Base-by-base conservation (phyloP, 1,140 invertebrate genomes). In the Drosophila baimaii region DNA sequence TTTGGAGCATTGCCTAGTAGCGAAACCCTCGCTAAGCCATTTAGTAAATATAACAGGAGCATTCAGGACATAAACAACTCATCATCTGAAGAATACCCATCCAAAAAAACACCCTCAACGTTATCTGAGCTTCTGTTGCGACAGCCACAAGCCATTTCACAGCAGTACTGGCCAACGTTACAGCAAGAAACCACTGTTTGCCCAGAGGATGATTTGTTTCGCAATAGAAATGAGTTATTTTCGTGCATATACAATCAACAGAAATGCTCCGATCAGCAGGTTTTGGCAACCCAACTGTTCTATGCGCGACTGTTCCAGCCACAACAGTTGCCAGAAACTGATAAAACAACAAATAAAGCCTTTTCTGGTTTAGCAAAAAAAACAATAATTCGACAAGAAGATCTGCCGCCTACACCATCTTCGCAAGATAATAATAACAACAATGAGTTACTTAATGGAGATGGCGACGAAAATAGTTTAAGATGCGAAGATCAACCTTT, bases 361-460 rank as follows among this genome's bases (percentile, higher is more conserved):
- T 61, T 55, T 35, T 37, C 68, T 5, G 69, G 56, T 12, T 77
- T 61, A 21, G n/a, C 19, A 54, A 74, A 57, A 6, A 86, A 76
- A 29, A 9, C 55, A 15, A 59, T 39, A 17, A 33, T 58, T 43
- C 33, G 25, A 10, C 57, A 82, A 39, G 43, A 58, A 29, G 46
- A 58, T n/a, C 33, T 62, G 17, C 29, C 43, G 41, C 21, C 63
- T 17, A 41, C 69, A 8, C 27, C 56, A 61, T 52, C 43, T 23
- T 59, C 64, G 1, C 81, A 90, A 31, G 86, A 89, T 52, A 79
- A 69, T 52, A 90, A 90, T 33, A 81, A 89, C 25, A 88, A 88
- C 21, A 79, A 65, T 41, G 51, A 73, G 17, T 55, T 61, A 33
- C 15, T 51, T 31, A 54, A 46, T 43, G 75, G 66, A 29, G 47